Conservation (phyloP, 1,140 invertebrate genomes). For the Trinorchestia longiramus region DNA sequence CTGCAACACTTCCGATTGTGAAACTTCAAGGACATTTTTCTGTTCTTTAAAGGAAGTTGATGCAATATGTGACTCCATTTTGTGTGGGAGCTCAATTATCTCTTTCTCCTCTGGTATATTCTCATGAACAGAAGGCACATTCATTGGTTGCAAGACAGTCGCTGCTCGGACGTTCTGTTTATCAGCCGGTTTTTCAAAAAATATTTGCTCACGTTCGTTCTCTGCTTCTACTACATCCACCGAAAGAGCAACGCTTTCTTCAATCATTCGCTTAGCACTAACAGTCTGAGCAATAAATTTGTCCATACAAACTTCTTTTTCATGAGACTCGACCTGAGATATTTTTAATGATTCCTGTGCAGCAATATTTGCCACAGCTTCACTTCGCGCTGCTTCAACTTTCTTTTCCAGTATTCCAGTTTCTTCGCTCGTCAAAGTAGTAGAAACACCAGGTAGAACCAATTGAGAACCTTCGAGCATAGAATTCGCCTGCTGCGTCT, state of each 20-base stretch:
- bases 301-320: background rate
- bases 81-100: background rate
- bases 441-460: background rate
- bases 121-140: background rate
- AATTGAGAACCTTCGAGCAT: slow-evolving; percentile 13
- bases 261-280: slow-evolving; percentile 10
- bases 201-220: background rate
- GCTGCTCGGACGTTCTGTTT: background rate
- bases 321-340: slow-evolving; percentile 35
- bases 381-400: background rate
- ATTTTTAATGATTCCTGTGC: background rate
- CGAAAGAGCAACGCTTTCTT: slow-evolving; percentile 10
- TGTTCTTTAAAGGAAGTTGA: slow-evolving; percentile 31
- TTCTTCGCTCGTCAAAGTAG: slow-evolving; percentile 16
- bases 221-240: slow-evolving; percentile 47
- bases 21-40: slow-evolving; percentile 30
- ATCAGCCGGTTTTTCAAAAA: background rate
- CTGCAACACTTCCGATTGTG: background rate
- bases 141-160: slow-evolving; percentile 16
- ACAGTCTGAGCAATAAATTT: background rate
- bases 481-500: background rate
- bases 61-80: slow-evolving; percentile 1
- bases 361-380: background rate
- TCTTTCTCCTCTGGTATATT: slow-evolving; percentile 32
- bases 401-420: background rate